Conservation (phyloP, 2,888 invertebrate species). For the Stenurella melanura region DNA sequence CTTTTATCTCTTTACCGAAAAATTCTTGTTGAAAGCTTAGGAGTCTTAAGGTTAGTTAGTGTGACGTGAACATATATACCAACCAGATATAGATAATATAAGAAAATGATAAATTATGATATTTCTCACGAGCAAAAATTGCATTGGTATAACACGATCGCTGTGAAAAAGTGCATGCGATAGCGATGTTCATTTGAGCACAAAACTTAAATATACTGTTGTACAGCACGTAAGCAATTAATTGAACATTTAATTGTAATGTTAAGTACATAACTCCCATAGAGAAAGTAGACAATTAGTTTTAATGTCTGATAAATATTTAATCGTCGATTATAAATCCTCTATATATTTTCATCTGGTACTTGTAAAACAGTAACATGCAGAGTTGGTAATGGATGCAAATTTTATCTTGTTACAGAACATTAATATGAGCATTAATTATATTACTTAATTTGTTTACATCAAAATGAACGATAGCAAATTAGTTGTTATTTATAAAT, state of each 20-base stretch:
- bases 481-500: no score
- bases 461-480: no score
- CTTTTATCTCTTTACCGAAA: conserved; percentile 1
- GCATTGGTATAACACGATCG: neutral
- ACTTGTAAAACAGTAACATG: neutral
- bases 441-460: no score
- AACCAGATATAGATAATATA: neutral
- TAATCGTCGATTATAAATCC: neutral
- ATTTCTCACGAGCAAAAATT: conserved; percentile 9
- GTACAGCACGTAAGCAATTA: conserved; percentile 15
- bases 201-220: conserved; percentile 14
- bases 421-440: no score
- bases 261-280: conserved; percentile 29
- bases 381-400: no score
- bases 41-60: neutral
- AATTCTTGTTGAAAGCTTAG: neutral
- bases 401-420: no score
- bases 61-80: neutral
- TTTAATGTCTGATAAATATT: conserved; percentile 8
- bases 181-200: conserved; percentile 7
- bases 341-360: neutral
- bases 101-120: conserved; percentile 12
- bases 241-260: conserved; percentile 20
- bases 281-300: conserved; percentile 30
- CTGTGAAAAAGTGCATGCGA: neutral